Percentiles rank a stretch among this genome's conserved stretches.
Conservation (phyloP, 2,888 invertebrate genomes). For the Euclidia mi region DNA sequence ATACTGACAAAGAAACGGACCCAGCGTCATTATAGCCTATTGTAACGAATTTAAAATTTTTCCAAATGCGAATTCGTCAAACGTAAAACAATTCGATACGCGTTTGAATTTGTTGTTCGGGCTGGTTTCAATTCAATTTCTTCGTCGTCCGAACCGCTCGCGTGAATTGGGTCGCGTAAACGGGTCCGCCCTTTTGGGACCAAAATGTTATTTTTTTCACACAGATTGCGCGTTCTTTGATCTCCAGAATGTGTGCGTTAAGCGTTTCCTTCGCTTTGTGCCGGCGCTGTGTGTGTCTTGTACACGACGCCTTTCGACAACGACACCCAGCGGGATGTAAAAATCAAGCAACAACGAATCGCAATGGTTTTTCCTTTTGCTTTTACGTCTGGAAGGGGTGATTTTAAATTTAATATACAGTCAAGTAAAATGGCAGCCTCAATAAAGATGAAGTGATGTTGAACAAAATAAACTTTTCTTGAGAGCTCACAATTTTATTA, state of each 20-base stretch:
- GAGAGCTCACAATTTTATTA: background rate
- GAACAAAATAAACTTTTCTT: background rate
- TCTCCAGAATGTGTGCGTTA: slow-evolving; percentile 88
- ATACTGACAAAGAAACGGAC: slow-evolving; percentile 82
- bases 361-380: slow-evolving; percentile 68
- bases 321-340: slow-evolving; percentile 85
- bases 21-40: slow-evolving; percentile 89
- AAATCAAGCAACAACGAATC: slow-evolving; percentile 80
- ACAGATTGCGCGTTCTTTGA: slow-evolving; percentile 89
- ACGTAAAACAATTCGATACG: slow-evolving; percentile 90
- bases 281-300: slow-evolving; percentile 80
- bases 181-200: slow-evolving; percentile 90
- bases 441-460: background rate
- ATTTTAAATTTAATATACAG: slow-evolving; percentile 30
- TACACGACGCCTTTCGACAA: slow-evolving; percentile 71
- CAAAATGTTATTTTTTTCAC: slow-evolving; percentile 89
- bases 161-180: slow-evolving; percentile 90
- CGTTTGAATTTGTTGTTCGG: slow-evolving; percentile 88
- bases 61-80: slow-evolving; percentile 88
- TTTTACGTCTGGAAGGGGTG: slow-evolving; percentile 45
- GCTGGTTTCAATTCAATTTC: slow-evolving; percentile 87
- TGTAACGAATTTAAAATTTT: slow-evolving; percentile 87
- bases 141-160: slow-evolving; percentile 85
- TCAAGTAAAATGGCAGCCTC: slow-evolving; percentile 3
- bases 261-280: slow-evolving; percentile 88